These are phyloP conservation scores for Scaptomyza polygonia DNA, from an alignment of 2,888 invertebrate species.

Conservation along the genomic window DNA sequence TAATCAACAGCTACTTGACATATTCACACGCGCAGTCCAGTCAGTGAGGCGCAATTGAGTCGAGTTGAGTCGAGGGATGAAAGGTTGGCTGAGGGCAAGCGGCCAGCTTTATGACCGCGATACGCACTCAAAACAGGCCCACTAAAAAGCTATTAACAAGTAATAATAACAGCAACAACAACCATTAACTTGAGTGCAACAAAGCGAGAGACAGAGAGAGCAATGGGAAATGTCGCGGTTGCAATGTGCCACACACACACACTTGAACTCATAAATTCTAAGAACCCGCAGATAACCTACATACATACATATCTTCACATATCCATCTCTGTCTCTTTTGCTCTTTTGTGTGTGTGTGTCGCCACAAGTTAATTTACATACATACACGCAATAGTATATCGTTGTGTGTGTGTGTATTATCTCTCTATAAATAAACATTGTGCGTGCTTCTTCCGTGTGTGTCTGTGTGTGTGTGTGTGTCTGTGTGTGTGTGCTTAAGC, in stretches of 20 bases:
- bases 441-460: constrained; percentile 37
- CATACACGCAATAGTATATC: no score
- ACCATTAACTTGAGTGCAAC: constrained; percentile 40
- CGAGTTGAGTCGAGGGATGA: not conserved
- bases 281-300: constrained; percentile 76
- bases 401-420: constrained; percentile 12
- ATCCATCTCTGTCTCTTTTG: constrained; percentile 3
- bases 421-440: constrained; percentile 57
- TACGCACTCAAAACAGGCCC: constrained; percentile 47
- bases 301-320: constrained; percentile 34
- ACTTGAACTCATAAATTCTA: constrained; percentile 79
- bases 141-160: constrained; percentile 75
- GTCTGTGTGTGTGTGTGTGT: constrained; percentile 19
- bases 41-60: no score
- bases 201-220: not conserved
- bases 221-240: constrained; percentile 62
- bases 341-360: not conserved
- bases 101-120: constrained; percentile 70
- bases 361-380: constrained; percentile 1
- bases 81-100: constrained; percentile 14
- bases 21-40: constrained; percentile 68
- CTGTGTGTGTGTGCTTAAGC: constrained; percentile 46
- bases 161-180: constrained; percentile 64
- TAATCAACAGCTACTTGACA: constrained; percentile 80
- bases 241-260: constrained; percentile 77